phyloP scores from a whole-genome alignment of 1,140 invertebrate species.

The Apis dorsata region DNA sequence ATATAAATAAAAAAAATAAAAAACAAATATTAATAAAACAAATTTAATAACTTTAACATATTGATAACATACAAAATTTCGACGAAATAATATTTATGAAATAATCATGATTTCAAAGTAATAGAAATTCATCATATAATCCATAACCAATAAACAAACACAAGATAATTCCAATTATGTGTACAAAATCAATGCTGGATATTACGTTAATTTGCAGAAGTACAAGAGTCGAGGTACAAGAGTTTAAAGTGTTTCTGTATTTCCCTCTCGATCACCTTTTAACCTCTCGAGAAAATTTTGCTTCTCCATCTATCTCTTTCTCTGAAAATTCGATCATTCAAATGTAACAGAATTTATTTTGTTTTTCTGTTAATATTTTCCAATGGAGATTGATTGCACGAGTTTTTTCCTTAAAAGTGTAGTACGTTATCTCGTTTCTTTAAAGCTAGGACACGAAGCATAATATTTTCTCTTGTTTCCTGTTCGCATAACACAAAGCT shows the following conservation, averaged over 20 bases:
- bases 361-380: too few relatives aligned
- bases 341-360: not conserved
- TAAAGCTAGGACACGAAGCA: not conserved
- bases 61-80: too few relatives aligned
- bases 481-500: not conserved
- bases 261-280: too few relatives aligned
- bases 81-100: too few relatives aligned
- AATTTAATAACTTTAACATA: too few relatives aligned
- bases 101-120: too few relatives aligned
- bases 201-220: conserved; percentile 59
- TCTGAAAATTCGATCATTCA: not conserved
- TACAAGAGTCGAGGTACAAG: conserved; percentile 17
- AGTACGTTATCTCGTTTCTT: not conserved
- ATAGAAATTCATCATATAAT: not conserved
- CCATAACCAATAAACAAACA: not conserved
- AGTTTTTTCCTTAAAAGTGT: not conserved
- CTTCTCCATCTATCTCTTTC: not conserved
- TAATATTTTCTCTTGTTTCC: not conserved
- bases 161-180: not conserved
- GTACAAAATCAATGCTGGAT: conserved; percentile 67
- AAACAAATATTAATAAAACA: too few relatives aligned
- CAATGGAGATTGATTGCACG: not conserved
- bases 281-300: not conserved
- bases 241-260: conserved; percentile 33
- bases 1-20: too few relatives aligned